Conservation (phyloP, 2,888 invertebrate species). For the Gastrophysa polygoni region DNA sequence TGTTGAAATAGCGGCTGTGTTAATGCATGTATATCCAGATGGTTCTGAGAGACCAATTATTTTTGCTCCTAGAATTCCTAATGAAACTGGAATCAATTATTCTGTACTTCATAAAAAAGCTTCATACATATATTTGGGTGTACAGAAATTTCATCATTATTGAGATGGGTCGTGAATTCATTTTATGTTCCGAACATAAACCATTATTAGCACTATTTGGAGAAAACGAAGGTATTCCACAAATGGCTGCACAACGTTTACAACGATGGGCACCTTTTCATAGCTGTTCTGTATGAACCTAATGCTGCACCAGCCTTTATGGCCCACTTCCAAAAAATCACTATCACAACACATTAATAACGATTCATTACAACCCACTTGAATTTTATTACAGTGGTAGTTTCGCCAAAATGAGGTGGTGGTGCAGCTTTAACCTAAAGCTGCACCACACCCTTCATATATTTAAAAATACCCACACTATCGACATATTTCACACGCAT, state of each 20-base stretch:
- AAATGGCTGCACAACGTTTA: not conserved
- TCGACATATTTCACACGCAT: too few species aligned
- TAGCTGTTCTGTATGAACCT: too few species aligned
- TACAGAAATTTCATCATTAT: conserved; percentile 17
- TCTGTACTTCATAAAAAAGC: conserved; percentile 17
- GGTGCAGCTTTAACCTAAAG: too few species aligned
- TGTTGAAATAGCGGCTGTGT: conserved; percentile 7
- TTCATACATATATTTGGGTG: conserved; percentile 6
- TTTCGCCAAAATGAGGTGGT: too few species aligned
- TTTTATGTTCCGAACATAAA: conserved; percentile 12
- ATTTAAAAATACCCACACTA: too few species aligned
- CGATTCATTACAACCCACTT: too few species aligned
- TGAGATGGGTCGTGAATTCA: conserved; percentile 25
- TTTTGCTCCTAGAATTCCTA: conserved; percentile 14
- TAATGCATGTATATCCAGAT: conserved; percentile 18
- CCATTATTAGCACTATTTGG: not conserved
- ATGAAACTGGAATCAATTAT: conserved; percentile 17
- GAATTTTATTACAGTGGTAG: too few species aligned
- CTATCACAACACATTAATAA: too few species aligned
- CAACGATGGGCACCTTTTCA: too few species aligned
- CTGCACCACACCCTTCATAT: too few species aligned
- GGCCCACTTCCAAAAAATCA: too few species aligned
- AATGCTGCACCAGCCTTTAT: too few species aligned
- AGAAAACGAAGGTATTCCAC: not conserved
- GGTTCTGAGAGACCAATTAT: conserved; percentile 16